phyloP scores from a whole-genome alignment of 2,888 invertebrate species.

The Branchinecta sandiegonensis region DNA sequence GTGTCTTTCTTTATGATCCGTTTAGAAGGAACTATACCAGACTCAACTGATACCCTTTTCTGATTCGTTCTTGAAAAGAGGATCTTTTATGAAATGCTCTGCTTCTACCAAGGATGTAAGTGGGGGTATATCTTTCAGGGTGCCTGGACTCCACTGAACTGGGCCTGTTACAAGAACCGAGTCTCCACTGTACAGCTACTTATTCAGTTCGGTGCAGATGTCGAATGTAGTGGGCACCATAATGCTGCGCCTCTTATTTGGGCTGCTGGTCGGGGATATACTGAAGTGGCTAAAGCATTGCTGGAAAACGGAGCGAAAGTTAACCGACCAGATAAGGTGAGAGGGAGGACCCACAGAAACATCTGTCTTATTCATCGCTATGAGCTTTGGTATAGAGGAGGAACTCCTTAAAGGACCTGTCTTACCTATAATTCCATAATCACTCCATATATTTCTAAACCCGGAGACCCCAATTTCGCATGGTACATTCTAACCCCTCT shows the following conservation, averaged over 20 bases:
- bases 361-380: too few species aligned
- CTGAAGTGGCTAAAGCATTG: conserved; percentile 65
- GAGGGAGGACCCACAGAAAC: conserved; percentile 6
- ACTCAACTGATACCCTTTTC: not conserved
- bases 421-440: too few species aligned
- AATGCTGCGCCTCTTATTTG: conserved; percentile 83
- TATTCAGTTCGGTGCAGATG: conserved; percentile 74
- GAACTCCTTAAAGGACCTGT: too few species aligned
- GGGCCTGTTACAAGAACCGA: conserved; percentile 86
- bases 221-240: conserved; percentile 88
- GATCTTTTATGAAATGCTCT: not conserved
- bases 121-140: conserved; percentile 47
- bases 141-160: conserved; percentile 93
- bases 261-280: conserved; percentile 85
- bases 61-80: not conserved
- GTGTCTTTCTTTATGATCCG: too few species aligned
- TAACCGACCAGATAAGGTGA: conserved; percentile 77
- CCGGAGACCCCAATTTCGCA: too few species aligned
- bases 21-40: too few species aligned
- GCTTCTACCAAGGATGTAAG: conserved; percentile 7
- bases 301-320: conserved; percentile 78
- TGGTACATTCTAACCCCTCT: too few species aligned
- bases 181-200: conserved; percentile 54
- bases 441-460: too few species aligned
- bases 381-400: too few species aligned